These are phyloP conservation scores for Enteromius fasciolatus DNA, from an alignment of 2,797 vertebrate species.

Conservation along the genomic window DNA sequence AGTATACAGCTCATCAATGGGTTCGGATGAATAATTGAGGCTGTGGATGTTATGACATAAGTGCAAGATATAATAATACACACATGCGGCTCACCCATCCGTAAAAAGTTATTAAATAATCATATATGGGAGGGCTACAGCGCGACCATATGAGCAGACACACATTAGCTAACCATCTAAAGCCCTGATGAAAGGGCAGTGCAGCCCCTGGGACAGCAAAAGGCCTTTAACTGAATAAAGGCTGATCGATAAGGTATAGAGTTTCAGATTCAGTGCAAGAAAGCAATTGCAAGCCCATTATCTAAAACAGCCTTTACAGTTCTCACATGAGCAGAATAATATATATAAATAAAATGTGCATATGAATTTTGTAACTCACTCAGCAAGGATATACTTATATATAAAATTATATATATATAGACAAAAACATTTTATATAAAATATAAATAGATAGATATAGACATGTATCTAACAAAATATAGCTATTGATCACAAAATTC, in stretches of 20 bases:
- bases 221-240: constrained; percentile 67
- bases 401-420: no score
- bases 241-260: constrained; percentile 59
- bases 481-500: not conserved
- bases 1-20: constrained; percentile 1
- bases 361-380: not conserved
- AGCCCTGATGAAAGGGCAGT: constrained; percentile 50
- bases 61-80: constrained; percentile 14
- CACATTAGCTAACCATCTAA: constrained; percentile 45
- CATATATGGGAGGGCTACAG: constrained; percentile 23
- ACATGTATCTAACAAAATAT: not conserved
- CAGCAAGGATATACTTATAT: no score
- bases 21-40: constrained; percentile 24
- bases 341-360: not conserved
- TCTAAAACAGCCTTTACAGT: constrained; percentile 42
- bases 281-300: constrained; percentile 50
- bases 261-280: constrained; percentile 60
- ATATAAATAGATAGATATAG: no score
- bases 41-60: constrained; percentile 16
- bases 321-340: not conserved
- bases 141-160: constrained; percentile 35
- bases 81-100: constrained; percentile 11
- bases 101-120: constrained; percentile 41
- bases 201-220: constrained; percentile 62
- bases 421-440: no score